Conservation (phyloP, 2,797 vertebrate species). For the Knipowitschia caucasica region DNA sequence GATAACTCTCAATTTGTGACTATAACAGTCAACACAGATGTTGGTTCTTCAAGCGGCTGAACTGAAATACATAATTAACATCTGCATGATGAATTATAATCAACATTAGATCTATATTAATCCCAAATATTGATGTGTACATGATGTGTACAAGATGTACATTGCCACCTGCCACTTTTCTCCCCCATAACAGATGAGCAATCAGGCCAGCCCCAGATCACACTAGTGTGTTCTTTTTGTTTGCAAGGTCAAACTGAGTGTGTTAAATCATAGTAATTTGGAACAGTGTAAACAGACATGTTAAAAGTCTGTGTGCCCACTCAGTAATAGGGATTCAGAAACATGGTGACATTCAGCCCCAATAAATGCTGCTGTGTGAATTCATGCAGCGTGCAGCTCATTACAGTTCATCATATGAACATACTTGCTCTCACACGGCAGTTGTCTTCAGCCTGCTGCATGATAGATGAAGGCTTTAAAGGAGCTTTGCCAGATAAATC, state of each 20-base stretch:
- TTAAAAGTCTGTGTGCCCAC: slow-evolving; percentile 24
- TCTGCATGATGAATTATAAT: background rate
- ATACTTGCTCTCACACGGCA: slow-evolving; percentile 2
- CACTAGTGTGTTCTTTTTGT: slow-evolving; percentile 11
- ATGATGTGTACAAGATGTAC: too few relatives aligned
- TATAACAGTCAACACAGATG: too few relatives aligned
- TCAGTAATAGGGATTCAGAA: slow-evolving; percentile 14
- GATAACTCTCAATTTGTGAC: too few relatives aligned
- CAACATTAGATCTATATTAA: background rate
- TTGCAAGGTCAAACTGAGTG: background rate
- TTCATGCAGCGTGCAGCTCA: slow-evolving; percentile 29
- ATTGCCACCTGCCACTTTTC: slow-evolving; percentile 3
- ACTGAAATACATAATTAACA: background rate
- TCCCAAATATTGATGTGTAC: slow-evolving; percentile 1
- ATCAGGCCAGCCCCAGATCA: slow-evolving; percentile 19
- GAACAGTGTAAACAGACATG: background rate
- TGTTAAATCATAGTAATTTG: background rate
- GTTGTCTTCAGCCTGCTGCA: slow-evolving; percentile 33
- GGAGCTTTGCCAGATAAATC: slow-evolving; percentile 73
- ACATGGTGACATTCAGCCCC: slow-evolving; percentile 19
- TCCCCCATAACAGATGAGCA: background rate
- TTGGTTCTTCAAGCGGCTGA: background rate
- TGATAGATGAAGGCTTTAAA: slow-evolving; percentile 62
- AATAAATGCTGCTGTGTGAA: slow-evolving; percentile 33
- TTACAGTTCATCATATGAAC: slow-evolving; percentile 26